Evolutionary conservation across 2,797 vertebrate genomes (phyloP), one percentile per base, ranked within the genome.

Genomic region (Pteropus rufus): DNA sequence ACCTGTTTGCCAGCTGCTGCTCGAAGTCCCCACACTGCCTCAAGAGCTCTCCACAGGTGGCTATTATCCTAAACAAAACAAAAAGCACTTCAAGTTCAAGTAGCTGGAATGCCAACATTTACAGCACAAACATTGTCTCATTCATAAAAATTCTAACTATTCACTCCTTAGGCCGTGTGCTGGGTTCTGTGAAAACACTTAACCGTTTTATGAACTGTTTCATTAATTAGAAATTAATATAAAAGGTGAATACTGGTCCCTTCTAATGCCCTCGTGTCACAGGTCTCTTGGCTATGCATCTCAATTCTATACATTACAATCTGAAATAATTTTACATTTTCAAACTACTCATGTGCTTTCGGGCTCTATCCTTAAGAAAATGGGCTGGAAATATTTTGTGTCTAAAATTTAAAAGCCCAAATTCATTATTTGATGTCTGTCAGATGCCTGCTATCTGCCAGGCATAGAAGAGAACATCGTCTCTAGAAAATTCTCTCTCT

Each of bases 1-100:
- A 99, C 99, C 99, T 99, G 99, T 99, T 99, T 80, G 99, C 99
- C 92, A 99, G 98, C 96, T 99, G 99, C 98, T 99, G 99, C 98
- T 99, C 99, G 16, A 99, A 99, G 91, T 99, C 99, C 87, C 99
- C 99, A 76, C 99, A 99, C 49, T 99, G 99, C 83, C 99, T 98
- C 62, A 99, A 98, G 93, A 99, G 98, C 69, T 99, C 99, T n/a
- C 99, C 99, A 81, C 99, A 99, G 18, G 99, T 99, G 36, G 99
- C 97, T 73, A 99, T 99, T 94, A 99, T 99, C 97, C 99, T 99
- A 94, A 91, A 92, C 29, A 97, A 91, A 95, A 96, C 60, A 95
- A 83, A 96, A 97, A 12, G 44, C 83, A 82, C 65, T 82, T 96
- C 15, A 91, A 1, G 44, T 44, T 58, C 84, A 87, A 91, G 97